Percentiles rank a stretch among this genome's conserved stretches.
These are phyloP conservation scores for Phenganax subtilis DNA, from an alignment of 92 coral and sea anemone genomes.

Conservation along the genomic window DNA sequence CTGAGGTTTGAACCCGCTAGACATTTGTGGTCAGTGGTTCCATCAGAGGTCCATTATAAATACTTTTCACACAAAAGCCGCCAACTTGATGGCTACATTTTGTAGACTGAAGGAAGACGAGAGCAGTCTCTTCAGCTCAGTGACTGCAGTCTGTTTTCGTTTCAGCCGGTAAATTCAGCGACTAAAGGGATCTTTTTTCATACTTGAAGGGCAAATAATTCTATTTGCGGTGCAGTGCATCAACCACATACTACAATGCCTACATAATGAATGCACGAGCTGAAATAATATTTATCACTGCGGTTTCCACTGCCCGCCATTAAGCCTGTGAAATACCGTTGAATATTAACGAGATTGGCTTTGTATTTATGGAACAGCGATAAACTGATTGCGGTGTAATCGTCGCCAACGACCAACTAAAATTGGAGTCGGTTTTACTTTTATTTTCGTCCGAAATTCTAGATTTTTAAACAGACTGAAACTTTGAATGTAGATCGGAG, in stretches of 20 bases:
- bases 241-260: background rate
- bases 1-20: too few relatives aligned
- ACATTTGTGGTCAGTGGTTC: too few relatives aligned
- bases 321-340: constrained; percentile 18
- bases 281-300: constrained; percentile 3
- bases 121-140: too few relatives aligned
- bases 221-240: constrained; percentile 8
- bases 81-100: too few relatives aligned
- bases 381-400: background rate
- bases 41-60: too few relatives aligned
- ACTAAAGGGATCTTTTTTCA: background rate
- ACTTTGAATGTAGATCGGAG: background rate
- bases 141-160: too few relatives aligned
- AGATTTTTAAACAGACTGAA: background rate
- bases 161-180: too few relatives aligned
- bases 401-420: background rate
- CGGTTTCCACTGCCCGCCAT: constrained; percentile 24
- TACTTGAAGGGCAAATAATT: constrained; percentile 5
- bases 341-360: constrained; percentile 22
- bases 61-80: too few relatives aligned
- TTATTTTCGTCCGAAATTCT: background rate
- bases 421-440: background rate
- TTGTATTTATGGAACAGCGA: constrained; percentile 20
- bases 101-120: too few relatives aligned
- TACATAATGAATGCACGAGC: constrained; percentile 10